Percentiles rank a stretch among this genome's conserved stretches.
These are phyloP conservation scores for Drosophila nikananu DNA, from an alignment of 1,140 invertebrate genomes.

Conservation along the genomic window DNA sequence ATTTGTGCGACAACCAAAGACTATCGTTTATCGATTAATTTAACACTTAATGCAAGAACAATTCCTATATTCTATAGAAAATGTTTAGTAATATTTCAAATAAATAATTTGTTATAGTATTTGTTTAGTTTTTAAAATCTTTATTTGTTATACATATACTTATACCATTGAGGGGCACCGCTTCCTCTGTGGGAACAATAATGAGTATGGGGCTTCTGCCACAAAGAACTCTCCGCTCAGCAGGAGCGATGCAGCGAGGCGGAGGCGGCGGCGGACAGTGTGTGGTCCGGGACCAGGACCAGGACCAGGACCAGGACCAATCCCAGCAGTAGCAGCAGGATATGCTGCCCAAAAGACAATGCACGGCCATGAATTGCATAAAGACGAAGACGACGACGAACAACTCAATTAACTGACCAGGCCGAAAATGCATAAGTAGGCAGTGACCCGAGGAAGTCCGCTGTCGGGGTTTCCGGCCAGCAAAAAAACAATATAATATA, in stretches of 20 bases:
- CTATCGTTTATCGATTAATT: constrained; percentile 37
- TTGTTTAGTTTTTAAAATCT: neutral
- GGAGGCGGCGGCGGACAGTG: constrained; percentile 37
- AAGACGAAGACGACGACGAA: constrained; percentile 48
- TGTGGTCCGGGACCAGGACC: constrained; percentile 57
- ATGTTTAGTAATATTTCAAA: neutral
- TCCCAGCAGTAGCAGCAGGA: constrained; percentile 62
- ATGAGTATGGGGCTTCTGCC: neutral
- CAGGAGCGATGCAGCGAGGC: constrained; percentile 15
- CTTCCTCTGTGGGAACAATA: constrained; percentile 3
- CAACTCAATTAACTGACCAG: constrained; percentile 72
- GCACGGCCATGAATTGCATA: constrained; percentile 76
- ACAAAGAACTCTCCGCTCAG: constrained; percentile 19
- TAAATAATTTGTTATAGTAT: neutral
- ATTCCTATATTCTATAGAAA: neutral
- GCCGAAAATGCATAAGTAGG: constrained; percentile 60
- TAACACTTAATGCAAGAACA: neutral
- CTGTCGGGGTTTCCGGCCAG: constrained; percentile 62
- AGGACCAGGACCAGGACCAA: constrained; percentile 4
- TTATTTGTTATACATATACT: too few species aligned
- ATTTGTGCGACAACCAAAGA: constrained; percentile 41
- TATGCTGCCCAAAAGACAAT: constrained; percentile 64
- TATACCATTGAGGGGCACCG: neutral
- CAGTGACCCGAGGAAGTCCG: constrained; percentile 51
- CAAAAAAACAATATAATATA: constrained; percentile 2